Evolutionary conservation across 2,888 invertebrate genomes (phyloP), one percentile per base, ranked within the genome.

Genomic region (Melitaea athalia): DNA sequence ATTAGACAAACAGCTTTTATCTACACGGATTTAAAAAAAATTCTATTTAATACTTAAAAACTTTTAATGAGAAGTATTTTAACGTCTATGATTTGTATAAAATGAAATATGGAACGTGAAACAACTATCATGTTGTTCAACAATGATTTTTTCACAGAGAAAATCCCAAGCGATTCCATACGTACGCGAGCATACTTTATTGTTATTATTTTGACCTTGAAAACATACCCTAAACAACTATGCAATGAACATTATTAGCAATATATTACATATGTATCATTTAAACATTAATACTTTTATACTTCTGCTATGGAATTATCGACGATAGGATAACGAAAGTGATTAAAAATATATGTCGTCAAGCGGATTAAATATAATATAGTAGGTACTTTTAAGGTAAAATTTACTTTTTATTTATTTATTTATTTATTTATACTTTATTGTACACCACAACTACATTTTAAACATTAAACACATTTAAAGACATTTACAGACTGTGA

Each of bases 191-290:
- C n/a, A 64, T 50, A 17, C 42, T 43, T 67, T 50, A 45, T 59
- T 33, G 17, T 59, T 63, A 67, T 67, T 68, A 31, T 55, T 71
- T 57, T 53, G 50, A 66, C 71, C 71, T 71, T 71, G 66, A 61
- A 49, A 69, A 24, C 63, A 63, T 66, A 55, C 63, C 66, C 60
- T 59, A 71, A 71, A 64, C 69, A 66, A 69, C 59, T 59, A 42
- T 43, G 43, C 55, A 33, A 57, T 55, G 63, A 50, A 57, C 65
- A 69, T 49, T 33, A 45, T 69, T 47, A 47, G 64, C 53, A 59
- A 47, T 60, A 60, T 14, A n/a, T 15, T 53, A 45, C 33, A 63
- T 68, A 63, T 38, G 42, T 38, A 55, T 59, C 45, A 63, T 63
- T 68, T 63, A 59, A 68, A 55, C 7, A 31, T 53, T 15, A 15